Base-by-base conservation (phyloP, 2,888 invertebrate species). In the Argyresthia goedartella region DNA sequence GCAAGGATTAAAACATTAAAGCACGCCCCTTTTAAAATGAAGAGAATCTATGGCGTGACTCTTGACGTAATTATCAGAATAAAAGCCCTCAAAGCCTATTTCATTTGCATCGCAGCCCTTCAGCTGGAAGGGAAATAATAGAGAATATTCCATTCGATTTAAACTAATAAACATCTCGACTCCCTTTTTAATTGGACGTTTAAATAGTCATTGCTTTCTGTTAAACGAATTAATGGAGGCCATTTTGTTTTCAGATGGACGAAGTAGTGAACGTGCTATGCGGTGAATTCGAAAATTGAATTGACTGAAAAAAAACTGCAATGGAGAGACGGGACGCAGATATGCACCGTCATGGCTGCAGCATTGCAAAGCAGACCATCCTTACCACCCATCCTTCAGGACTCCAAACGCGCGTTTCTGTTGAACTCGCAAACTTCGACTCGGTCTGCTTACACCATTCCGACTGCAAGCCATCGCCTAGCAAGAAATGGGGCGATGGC, bases 351-450 rank as follows among this genome's bases (percentile, higher is more conserved):
- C 85, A 82, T 56, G 82, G 82, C 45, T 85, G 85, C 69, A 82
- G 82, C 60, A 77, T 85, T 47, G 84, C 86, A 42, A 86, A 85
- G 59, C 86, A 86, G 65, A 86, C 86, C 10, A 82, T 86, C 47
- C 65, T 86, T 10, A 86, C 86, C 1, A 85, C 85, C 0, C 85
- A 85, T 25, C 85, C 85, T 0, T 81, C 80, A 49, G 86, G 86
- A 1, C 64, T 85, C 0, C 81, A 84, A 55, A 84, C 85, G 39
- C 67, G 86, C 43, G 85, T 86, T 0, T 86, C 86, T 0, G 85
- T 86, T 0, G 85, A 86, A 62, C 69, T 86, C 8, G 86, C 86
- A 0, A 85, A 86, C 56, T 85, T 86, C 34, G 84, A 87, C 58
- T 76, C 81, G 0, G 56, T 77, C 7, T 82, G 81, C 54, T 52